A percentile compares a stretch with the other conserved stretches of the same genome.
Conservation (phyloP, 2,888 invertebrate species). For the Campopleginae sp. region DNA sequence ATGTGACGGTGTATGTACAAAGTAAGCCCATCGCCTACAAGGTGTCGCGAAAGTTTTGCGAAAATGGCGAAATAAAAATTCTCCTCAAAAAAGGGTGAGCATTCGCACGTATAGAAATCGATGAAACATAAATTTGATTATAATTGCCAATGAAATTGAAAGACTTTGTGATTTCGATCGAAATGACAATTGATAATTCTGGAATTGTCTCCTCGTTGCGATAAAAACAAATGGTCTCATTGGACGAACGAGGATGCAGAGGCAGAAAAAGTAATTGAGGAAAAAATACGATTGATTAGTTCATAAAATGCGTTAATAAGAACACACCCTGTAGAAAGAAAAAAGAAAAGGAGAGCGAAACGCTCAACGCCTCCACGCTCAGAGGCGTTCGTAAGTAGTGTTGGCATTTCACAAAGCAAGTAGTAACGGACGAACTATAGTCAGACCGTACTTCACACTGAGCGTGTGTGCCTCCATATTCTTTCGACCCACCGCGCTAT, state of each 20-base stretch:
- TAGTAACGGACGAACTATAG: constrained; percentile 59
- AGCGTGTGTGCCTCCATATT: constrained; percentile 9
- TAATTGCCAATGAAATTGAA: background rate
- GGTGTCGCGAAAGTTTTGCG: background rate
- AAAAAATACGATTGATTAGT: background rate
- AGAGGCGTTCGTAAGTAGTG: constrained; percentile 41
- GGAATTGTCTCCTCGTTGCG: background rate
- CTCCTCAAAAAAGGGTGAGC: background rate
- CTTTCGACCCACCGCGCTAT: constrained; percentile 16
- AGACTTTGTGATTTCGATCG: background rate
- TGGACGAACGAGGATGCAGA: background rate
- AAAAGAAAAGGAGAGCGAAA: constrained; percentile 26
- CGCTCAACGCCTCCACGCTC: constrained; percentile 38
- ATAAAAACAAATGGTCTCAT: background rate
- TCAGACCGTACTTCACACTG: constrained; percentile 43
- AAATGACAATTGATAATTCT: background rate
- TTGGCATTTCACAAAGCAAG: constrained; percentile 56
- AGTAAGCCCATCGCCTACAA: background rate
- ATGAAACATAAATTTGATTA: background rate
- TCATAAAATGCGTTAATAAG: background rate
- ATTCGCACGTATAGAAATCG: background rate
- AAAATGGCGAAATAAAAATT: background rate
- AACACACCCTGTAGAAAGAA: background rate
- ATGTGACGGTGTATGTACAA: background rate
- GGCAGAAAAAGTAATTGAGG: background rate